These are phyloP conservation scores for Diplolepis rosae DNA, from an alignment of 2,888 invertebrate genomes.

Conservation along the genomic window DNA sequence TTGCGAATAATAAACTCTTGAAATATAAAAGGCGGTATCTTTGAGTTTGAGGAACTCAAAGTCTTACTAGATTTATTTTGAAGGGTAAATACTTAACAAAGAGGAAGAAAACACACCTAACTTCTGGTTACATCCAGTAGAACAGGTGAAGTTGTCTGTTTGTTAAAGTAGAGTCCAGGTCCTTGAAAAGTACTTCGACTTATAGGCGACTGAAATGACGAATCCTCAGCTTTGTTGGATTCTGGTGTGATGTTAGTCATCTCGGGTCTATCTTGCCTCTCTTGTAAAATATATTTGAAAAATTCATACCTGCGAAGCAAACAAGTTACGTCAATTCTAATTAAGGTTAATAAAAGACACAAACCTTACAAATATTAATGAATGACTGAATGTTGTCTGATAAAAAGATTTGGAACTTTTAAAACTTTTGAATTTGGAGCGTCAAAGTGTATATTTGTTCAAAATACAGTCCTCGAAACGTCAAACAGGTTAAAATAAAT, in stretches of 20 bases:
- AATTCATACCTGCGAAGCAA: constrained; percentile 65
- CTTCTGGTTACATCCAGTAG: constrained; percentile 67
- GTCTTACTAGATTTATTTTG: constrained; percentile 40
- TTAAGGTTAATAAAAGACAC: no score
- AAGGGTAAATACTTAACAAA: constrained; percentile 9
- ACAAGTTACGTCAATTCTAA: constrained; percentile 3
- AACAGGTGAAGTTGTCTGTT: constrained; percentile 63
- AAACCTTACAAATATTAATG: no score
- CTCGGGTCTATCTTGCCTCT: constrained; percentile 56
- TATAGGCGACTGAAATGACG: constrained; percentile 33
- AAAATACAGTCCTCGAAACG: no score
- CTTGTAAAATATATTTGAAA: constrained; percentile 66
- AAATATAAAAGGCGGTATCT: constrained; percentile 59
- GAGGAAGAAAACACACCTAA: constrained; percentile 48
- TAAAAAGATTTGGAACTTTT: no score
- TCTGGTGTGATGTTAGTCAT: constrained; percentile 37
- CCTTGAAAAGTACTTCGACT: constrained; percentile 64
- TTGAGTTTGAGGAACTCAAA: neutral
- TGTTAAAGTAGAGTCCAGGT: constrained; percentile 64
- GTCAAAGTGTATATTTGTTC: no score
- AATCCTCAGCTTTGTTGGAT: constrained; percentile 36
- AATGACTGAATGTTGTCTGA: no score
- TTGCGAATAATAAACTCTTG: constrained; percentile 65
- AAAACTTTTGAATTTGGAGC: no score
- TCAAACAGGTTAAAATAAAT: no score